Percentiles rank a stretch among this genome's conserved stretches.
These are phyloP conservation scores for Epinephelus cyanopodus DNA, from an alignment of 2,113 vertebrate species.

Conservation along the genomic window DNA sequence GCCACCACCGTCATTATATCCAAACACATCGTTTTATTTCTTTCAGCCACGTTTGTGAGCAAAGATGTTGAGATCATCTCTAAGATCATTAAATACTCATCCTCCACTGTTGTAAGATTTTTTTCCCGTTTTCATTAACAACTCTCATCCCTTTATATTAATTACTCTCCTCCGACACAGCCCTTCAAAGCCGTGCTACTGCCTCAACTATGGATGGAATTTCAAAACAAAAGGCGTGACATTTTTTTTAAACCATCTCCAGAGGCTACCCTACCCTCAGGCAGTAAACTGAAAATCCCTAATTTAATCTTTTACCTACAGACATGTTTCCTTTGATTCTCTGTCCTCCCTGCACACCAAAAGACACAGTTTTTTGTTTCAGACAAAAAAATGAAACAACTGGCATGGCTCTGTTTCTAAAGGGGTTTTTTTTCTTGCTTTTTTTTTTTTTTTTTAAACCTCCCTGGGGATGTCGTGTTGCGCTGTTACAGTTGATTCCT, in stretches of 20 bases:
- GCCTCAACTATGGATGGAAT: constrained; percentile 2
- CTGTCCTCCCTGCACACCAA: constrained; percentile 28
- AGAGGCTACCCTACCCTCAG: constrained; percentile 43
- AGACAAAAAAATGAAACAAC: constrained; percentile 47
- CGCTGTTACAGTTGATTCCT: constrained; percentile 53
- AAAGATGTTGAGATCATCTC: constrained; percentile 8
- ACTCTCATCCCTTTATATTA: constrained; percentile 10
- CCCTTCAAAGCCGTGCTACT: constrained; percentile 20
- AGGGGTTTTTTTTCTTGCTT: not conserved
- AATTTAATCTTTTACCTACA: constrained; percentile 65
- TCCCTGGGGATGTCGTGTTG: constrained; percentile 42
- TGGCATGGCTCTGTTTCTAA: constrained; percentile 33
- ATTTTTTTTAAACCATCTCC: constrained; percentile 25
- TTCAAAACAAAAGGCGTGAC: constrained; percentile 46
- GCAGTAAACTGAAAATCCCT: constrained; percentile 48
- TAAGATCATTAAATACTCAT: constrained; percentile 6
- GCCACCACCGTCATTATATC: not conserved
- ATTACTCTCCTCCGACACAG: constrained; percentile 7
- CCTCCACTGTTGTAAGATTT: constrained; percentile 27
- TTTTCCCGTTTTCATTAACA: constrained; percentile 28
- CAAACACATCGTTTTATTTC: not conserved
- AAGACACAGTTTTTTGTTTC: not conserved
- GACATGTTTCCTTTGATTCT: constrained; percentile 65
- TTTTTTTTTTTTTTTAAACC: not conserved
- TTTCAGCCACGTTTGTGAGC: constrained; percentile 7